Percentiles rank a stretch among this genome's conserved stretches.
These are phyloP conservation scores for Drosophila paranaensis DNA, from an alignment of 2,888 invertebrate species.

Conservation along the genomic window DNA sequence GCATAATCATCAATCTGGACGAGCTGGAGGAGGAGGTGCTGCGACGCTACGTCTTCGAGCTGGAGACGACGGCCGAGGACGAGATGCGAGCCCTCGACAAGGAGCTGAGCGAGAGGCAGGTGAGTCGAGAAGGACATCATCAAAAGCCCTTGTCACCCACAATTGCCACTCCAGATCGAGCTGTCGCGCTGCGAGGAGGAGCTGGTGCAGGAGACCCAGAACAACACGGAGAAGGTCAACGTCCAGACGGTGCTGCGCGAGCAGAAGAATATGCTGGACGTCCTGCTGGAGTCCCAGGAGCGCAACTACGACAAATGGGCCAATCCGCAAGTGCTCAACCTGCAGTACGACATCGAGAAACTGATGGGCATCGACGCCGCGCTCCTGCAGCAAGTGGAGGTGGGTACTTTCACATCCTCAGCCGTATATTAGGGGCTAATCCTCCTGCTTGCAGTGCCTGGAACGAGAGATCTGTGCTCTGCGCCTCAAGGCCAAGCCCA, in stretches of 20 bases:
- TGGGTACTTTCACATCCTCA: slow-evolving; percentile 45
- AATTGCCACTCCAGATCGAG: slow-evolving; percentile 39
- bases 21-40: slow-evolving; percentile 87
- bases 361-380: slow-evolving; percentile 82
- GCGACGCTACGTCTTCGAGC: slow-evolving; percentile 86
- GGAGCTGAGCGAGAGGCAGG: slow-evolving; percentile 84
- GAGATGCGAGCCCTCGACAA: slow-evolving; percentile 85
- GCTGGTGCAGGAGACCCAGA: slow-evolving; percentile 85
- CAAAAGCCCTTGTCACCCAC: background rate
- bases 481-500: slow-evolving; percentile 82
- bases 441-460: slow-evolving; percentile 63
- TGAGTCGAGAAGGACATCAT: slow-evolving; percentile 33
- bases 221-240: slow-evolving; percentile 86
- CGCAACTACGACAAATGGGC: slow-evolving; percentile 75
- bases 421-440: background rate
- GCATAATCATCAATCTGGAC: slow-evolving; percentile 86
- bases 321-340: slow-evolving; percentile 64
- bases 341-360: slow-evolving; percentile 79
- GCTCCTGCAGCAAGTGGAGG: slow-evolving; percentile 86
- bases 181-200: slow-evolving; percentile 79
- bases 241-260: slow-evolving; percentile 86
- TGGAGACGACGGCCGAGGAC: slow-evolving; percentile 85
- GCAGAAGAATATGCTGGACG: slow-evolving; percentile 86
- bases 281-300: slow-evolving; percentile 83
- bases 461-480: slow-evolving; percentile 83